phyloP scores from a whole-genome alignment of 92 coral and sea anemone genomes.

The Parazoanthus swiftii region DNA sequence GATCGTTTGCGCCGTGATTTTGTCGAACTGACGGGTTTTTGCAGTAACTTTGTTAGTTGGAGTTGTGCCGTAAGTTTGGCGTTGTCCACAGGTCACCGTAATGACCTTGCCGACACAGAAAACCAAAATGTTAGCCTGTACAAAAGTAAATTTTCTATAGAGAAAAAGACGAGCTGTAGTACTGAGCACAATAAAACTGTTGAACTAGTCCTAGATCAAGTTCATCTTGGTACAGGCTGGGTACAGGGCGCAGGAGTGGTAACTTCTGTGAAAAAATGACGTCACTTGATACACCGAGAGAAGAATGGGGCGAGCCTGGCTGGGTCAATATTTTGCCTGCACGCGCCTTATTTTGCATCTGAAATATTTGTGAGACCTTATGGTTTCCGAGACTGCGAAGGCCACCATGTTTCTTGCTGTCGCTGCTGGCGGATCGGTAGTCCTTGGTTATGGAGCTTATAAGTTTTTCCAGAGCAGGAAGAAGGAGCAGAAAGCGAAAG shows the following conservation, averaged over 20 bases:
- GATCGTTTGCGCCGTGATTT: neutral
- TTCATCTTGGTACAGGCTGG: no score
- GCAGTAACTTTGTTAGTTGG: neutral
- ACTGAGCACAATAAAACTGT: no score
- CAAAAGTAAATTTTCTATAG: no score
- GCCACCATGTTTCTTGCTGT: slow-evolving; percentile 31
- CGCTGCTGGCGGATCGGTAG: slow-evolving; percentile 35
- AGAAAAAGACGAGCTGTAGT: no score
- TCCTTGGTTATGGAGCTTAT: slow-evolving; percentile 38
- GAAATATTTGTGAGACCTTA: slow-evolving; percentile 23
- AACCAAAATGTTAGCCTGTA: no score
- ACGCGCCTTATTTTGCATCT: neutral
- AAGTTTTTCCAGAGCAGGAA: slow-evolving; percentile 33
- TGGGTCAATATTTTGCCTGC: neutral
- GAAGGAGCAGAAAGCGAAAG: slow-evolving; percentile 34
- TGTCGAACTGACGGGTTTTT: neutral
- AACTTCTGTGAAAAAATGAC: neutral
- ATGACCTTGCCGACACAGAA: no score
- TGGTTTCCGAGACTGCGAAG: slow-evolving; percentile 47
- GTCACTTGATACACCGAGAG: neutral
- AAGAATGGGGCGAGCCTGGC: slow-evolving; percentile 23
- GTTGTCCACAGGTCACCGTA: no score
- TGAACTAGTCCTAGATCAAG: no score
- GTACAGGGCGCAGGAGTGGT: no score
- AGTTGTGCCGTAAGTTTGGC: neutral